These are phyloP conservation scores for Portevinia maculata DNA, from an alignment of 2,888 invertebrate species.

Conservation along the genomic window DNA sequence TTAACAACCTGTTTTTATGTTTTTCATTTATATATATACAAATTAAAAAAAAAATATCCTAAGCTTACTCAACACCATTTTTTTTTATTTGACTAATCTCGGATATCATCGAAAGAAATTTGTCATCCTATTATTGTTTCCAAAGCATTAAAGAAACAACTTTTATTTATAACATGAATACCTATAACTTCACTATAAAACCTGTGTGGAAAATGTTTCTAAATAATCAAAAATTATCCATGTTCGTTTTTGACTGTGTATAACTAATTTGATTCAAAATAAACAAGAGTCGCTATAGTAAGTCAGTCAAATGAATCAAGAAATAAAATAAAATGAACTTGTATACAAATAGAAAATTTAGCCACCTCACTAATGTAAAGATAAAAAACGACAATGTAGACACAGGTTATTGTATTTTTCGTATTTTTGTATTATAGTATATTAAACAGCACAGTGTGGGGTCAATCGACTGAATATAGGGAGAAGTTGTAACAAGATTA, in stretches of 20 bases:
- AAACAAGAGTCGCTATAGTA: constrained; percentile 1
- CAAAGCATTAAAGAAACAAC: constrained; percentile 6
- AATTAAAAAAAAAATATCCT: constrained; percentile 16
- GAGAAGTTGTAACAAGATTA: not conserved
- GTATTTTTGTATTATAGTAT: not conserved
- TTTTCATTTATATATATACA: constrained; percentile 1
- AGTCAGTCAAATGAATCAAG: constrained; percentile 14
- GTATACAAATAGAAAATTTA: constrained; percentile 12
- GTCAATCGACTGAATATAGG: constrained; percentile 2
- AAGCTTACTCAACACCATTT: constrained; percentile 18
- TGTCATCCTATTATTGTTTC: constrained; percentile 24
- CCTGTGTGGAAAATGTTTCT: constrained; percentile 2
- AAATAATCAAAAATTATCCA: not conserved
- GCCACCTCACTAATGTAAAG: constrained; percentile 18
- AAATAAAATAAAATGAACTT: not conserved
- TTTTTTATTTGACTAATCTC: constrained; percentile 4
- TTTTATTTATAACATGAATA: constrained; percentile 6
- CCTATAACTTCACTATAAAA: constrained; percentile 13
- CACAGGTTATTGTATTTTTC: constrained; percentile 19
- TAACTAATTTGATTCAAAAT: constrained; percentile 21
- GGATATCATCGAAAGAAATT: constrained; percentile 1
- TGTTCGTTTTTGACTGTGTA: not conserved
- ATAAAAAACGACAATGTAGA: constrained; percentile 19
- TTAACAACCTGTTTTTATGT: constrained; percentile 17
- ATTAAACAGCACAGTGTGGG: not conserved